These are phyloP conservation scores for Microcaecilia unicolor DNA, from an alignment of 2,797 vertebrate species.

Conservation along the genomic window DNA sequence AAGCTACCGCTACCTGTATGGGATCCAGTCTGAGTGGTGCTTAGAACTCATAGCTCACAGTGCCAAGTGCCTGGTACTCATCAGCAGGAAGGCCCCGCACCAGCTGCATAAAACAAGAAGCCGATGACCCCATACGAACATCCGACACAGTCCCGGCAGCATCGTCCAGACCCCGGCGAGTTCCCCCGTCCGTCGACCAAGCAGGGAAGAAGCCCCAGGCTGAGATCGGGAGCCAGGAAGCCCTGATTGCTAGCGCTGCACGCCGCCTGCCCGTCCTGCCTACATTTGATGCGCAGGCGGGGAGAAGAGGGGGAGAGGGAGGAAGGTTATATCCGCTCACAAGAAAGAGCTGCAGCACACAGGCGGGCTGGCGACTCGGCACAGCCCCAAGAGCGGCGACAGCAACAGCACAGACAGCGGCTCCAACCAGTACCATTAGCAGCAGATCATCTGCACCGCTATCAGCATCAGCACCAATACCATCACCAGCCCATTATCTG, in stretches of 20 bases:
- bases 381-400: not conserved
- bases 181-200: not conserved
- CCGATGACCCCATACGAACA: conserved; percentile 51
- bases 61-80: conserved; percentile 21
- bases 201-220: not conserved
- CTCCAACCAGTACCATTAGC: not conserved
- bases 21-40: conserved; percentile 95
- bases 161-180: conserved; percentile 23
- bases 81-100: conserved; percentile 37
- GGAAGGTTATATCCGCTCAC: conserved; percentile 12
- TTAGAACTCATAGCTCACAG: conserved; percentile 84
- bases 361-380: conserved; percentile 31
- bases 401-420: no score
- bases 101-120: conserved; percentile 16
- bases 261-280: no score
- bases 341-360: conserved; percentile 17
- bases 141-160: conserved; percentile 51
- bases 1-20: conserved; percentile 98
- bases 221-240: no score
- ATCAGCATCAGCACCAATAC: no score
- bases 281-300: no score
- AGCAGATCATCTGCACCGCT: no score
- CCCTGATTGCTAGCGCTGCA: no score
- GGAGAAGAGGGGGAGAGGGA: conserved; percentile 1
- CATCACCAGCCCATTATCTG: no score